phyloP scores from a whole-genome alignment of 2,888 invertebrate species.

The Anagyrus pseudococci region DNA sequence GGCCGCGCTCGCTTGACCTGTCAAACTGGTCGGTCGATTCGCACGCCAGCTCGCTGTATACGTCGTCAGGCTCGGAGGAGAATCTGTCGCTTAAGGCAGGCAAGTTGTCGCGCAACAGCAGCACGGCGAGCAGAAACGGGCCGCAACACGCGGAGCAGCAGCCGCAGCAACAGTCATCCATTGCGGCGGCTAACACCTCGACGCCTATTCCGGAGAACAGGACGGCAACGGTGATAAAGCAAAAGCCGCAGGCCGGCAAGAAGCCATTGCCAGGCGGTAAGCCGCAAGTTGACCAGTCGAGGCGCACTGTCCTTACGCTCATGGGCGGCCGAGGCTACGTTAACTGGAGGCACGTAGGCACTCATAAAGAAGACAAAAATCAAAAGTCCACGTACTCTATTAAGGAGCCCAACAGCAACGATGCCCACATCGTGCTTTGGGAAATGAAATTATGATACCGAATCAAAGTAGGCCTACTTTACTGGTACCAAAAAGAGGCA shows the following conservation, averaged over 20 bases:
- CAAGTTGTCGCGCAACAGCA: constrained; percentile 77
- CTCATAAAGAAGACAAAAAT: constrained; percentile 64
- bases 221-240: constrained; percentile 22
- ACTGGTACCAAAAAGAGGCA: constrained; percentile 40
- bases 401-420: constrained; percentile 78
- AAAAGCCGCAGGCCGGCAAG: constrained; percentile 7
- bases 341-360: constrained; percentile 77
- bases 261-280: constrained; percentile 42
- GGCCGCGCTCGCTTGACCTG: constrained; percentile 81
- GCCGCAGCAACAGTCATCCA: constrained; percentile 28
- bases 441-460: constrained; percentile 78
- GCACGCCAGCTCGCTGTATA: constrained; percentile 79
- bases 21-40: constrained; percentile 91
- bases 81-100: constrained; percentile 73
- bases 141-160: constrained; percentile 53
- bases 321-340: constrained; percentile 90
- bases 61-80: constrained; percentile 87
- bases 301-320: constrained; percentile 80
- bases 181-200: constrained; percentile 54
- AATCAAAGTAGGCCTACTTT: constrained; percentile 38
- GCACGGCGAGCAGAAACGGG: constrained; percentile 74
- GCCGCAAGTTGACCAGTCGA: constrained; percentile 64
- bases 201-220: constrained; percentile 28
- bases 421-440: constrained; percentile 91
- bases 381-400: constrained; percentile 55